Base-by-base conservation (phyloP, 2,797 vertebrate species). In the Poecile montanus region DNA sequence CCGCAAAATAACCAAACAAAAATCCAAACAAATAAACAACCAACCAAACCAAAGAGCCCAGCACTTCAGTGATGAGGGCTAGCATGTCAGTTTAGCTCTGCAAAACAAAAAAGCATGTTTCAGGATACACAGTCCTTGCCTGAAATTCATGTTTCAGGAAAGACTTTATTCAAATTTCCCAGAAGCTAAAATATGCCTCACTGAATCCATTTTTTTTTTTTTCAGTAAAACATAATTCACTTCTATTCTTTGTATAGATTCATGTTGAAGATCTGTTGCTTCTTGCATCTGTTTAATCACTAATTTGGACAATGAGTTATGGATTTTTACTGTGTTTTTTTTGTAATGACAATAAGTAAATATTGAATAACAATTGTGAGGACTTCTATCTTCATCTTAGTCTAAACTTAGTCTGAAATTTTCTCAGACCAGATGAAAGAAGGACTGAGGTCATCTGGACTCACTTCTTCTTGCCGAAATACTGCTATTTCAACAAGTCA, bases 11-110 rank as follows among this genome's bases (percentile, higher is more conserved):
- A 51, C 38, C 25, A 66, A 26, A 12, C 7, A 16, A 32, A 42
- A 42, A 42, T 16, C 2, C 11, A 62, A 73, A 1, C 5, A 51
- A 60, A 0, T 14, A 51, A 40, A 1, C 9, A 53, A 12, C 4
- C 4, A 16, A 44, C 2, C 25, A 50, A 60, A 16, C 1, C 10
- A 19, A 53, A 48, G 58, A 14, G 3, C 3, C 10, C 29, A 53
- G 2, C 2, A 13, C 5, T 70, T 63, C 38, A 74, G 13, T 67
- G 5, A 45, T 21, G 1, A 34, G 5, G 9, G 3, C 9, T 45
- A 51, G 18, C 8, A 29, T 32, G 34, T 47, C n/a, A n/a, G 12
- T 48, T 85, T 38, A 77, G 7, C 42, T 62, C 26, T 73, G 10
- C 32, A 87, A 79, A 84, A 42, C 5, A 87, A 34, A 92, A 82